Base-by-base conservation (phyloP, 1,140 invertebrate genomes). In the Ectropis grisescens region DNA sequence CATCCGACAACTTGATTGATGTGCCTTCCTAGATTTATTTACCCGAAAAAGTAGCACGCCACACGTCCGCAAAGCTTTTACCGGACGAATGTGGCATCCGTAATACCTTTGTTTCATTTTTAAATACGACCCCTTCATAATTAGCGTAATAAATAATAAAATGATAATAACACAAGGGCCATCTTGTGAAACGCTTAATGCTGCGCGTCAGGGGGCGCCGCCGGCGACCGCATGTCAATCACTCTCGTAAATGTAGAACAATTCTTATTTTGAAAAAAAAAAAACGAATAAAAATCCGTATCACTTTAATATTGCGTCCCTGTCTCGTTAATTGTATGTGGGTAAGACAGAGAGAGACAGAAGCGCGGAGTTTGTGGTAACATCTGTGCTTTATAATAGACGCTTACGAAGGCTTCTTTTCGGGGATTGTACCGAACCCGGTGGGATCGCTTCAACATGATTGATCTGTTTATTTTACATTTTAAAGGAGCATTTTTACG, bases 401-500 rank as follows among this genome's bases (percentile, higher is more conserved):
- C 58, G 75, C 72, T 80, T 75, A 78, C 70, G 67, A 4, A 75
- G 72, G 69, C 67, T 74, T 78, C 76, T 78, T 81, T 76, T 75
- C 71, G 71, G 65, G 69, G 69, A 72, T 72, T 19, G 47, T 44
- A 41, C n/a, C 65, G 59, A 72, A 62, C 74, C 76, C 72, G 69
- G 71, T 72, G 72, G 76, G 72, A 78, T 79, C 69, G 60, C 62
- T 78, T 76, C 72, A 79, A 78, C 65, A 81, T 81, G 76, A 81
- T 81, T 81, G 76, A 81, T 81, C 76, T 78, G 76, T 81, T 81
- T 81, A 81, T 81, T 81, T 81, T 75, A 79, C 72, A 81, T 81
- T 81, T 81, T 78, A 81, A 78, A 81, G 66, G 69, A 70, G 65
- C 71, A 81, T 81, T 81, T 81, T 81, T 81, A 81, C 76, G 76